Percentiles rank a stretch among this genome's conserved stretches.
Conservation (phyloP, 2,113 vertebrate species). For the Mastomys coucha region DNA sequence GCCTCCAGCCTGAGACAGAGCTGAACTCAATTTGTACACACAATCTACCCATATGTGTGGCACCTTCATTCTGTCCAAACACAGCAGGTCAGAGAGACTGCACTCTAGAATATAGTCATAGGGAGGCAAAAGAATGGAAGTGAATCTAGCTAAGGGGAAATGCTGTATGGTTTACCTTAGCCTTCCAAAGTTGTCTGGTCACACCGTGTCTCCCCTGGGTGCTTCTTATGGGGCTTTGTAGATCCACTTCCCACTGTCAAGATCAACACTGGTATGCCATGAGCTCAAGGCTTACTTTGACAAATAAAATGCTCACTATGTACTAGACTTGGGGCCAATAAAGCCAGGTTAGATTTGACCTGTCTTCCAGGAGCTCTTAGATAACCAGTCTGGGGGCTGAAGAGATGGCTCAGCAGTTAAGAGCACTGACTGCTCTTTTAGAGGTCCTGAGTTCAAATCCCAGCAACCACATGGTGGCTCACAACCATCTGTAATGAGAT, state of each 20-base stretch:
- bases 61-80: neutral
- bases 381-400: no score
- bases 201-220: neutral
- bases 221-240: neutral
- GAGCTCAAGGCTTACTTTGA: neutral
- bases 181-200: neutral
- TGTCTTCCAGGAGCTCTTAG: neutral
- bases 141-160: neutral
- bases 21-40: neutral
- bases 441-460: no score
- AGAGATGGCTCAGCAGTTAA: no score
- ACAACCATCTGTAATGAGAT: no score
- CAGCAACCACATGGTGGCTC: no score
- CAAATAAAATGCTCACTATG: no score
- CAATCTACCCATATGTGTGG: neutral
- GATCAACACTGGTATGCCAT: neutral
- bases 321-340: neutral
- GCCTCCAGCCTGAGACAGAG: neutral
- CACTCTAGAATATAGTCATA: neutral
- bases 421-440: no score
- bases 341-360: neutral
- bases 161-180: rapidly evolving
- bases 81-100: neutral
- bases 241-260: neutral
- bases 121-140: neutral